Conservation (phyloP, 2,113 vertebrate species). For the Proterorhinus semilunaris region DNA sequence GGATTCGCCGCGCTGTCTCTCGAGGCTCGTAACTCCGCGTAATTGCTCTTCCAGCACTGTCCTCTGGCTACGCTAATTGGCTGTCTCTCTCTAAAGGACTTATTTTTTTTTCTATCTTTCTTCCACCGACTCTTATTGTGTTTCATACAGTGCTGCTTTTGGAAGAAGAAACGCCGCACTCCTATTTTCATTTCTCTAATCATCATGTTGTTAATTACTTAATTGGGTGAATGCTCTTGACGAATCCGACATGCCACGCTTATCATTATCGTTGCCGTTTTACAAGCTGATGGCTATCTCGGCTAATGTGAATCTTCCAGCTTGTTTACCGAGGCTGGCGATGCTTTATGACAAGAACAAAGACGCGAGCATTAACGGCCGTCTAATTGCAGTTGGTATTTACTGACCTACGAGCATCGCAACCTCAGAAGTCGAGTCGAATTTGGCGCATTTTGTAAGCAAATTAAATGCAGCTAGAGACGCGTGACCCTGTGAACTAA, state of each 20-base stretch:
- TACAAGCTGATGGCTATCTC: constrained; percentile 20
- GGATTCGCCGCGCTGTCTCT: constrained; percentile 50
- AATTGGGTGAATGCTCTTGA: constrained; percentile 26
- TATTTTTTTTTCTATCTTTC: constrained; percentile 1
- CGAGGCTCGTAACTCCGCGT: constrained; percentile 62
- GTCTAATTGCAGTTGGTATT: constrained; percentile 8
- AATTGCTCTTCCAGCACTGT: constrained; percentile 67
- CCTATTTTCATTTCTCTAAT: constrained; percentile 32
- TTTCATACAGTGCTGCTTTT: constrained; percentile 11
- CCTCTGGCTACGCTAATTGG: constrained; percentile 66
- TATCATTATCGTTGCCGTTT: background rate
- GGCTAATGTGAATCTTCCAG: constrained; percentile 5
- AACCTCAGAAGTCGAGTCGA: background rate
- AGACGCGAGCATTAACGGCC: background rate
- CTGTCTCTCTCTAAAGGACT: constrained; percentile 46
- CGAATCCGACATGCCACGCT: constrained; percentile 12
- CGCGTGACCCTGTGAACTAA: constrained; percentile 1
- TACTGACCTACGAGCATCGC: background rate
- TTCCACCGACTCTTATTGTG: constrained; percentile 40
- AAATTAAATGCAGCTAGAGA: background rate
- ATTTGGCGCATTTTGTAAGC: background rate
- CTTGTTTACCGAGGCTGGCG: constrained; percentile 1
- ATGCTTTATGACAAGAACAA: background rate
- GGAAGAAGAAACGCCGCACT: constrained; percentile 12
- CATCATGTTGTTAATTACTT: constrained; percentile 33